phyloP scores from a whole-genome alignment of 2,888 invertebrate genomes.

The Drosophila antonietae region DNA sequence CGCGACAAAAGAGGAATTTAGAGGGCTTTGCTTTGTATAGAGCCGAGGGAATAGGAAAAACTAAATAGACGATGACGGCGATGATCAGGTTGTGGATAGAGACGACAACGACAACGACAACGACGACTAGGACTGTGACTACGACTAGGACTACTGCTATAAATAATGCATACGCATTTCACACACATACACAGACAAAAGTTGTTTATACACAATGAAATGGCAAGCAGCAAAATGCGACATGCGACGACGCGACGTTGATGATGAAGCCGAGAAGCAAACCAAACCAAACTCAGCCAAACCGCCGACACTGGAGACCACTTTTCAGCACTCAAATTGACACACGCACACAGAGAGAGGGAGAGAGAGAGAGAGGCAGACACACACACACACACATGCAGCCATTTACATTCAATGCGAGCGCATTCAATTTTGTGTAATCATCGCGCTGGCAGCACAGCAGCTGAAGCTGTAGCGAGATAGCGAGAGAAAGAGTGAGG shows the following conservation, averaged over 20 bases:
- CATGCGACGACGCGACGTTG: slow-evolving; percentile 48
- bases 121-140: neutral
- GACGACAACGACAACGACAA: slow-evolving; percentile 1
- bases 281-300: slow-evolving; percentile 54
- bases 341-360: slow-evolving; percentile 35
- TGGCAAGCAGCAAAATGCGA: slow-evolving; percentile 49
- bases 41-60: slow-evolving; percentile 20
- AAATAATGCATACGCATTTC: slow-evolving; percentile 42
- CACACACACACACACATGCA: slow-evolving; percentile 5
- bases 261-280: slow-evolving; percentile 39
- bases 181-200: slow-evolving; percentile 11
- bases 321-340: slow-evolving; percentile 76
- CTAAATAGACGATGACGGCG: slow-evolving; percentile 32
- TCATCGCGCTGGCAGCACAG: slow-evolving; percentile 54
- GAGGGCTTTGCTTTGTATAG: slow-evolving; percentile 20
- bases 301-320: slow-evolving; percentile 72
- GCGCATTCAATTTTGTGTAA: slow-evolving; percentile 78
- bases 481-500: neutral
- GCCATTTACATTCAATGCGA: slow-evolving; percentile 34
- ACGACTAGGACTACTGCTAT: slow-evolving; percentile 21
- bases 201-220: slow-evolving; percentile 52
- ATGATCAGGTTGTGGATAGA: slow-evolving; percentile 28
- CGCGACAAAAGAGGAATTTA: slow-evolving; percentile 25
- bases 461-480: slow-evolving; percentile 14
- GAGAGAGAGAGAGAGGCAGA: neutral